Evolutionary conservation across 2,888 invertebrate species (phyloP).

Genomic region (Odontocerum albicorne): DNA sequence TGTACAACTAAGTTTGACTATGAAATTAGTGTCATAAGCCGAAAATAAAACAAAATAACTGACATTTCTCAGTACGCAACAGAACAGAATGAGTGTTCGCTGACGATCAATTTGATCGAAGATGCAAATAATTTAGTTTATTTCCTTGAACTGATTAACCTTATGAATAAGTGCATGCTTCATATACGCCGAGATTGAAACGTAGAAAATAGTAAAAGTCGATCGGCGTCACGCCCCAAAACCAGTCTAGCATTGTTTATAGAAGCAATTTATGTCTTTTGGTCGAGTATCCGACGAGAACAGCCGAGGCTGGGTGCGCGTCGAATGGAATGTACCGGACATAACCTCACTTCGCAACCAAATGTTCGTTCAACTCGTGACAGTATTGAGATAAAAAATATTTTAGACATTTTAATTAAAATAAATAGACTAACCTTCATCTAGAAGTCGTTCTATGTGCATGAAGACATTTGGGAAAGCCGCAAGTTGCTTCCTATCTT

Average conservation of each 20-base stretch:
- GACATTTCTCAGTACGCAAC: neutral
- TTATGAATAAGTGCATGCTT: constrained; percentile 2
- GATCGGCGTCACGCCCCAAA: constrained; percentile 25
- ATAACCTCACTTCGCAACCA: constrained; percentile 24
- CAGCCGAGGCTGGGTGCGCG: constrained; percentile 10
- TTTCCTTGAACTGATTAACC: neutral
- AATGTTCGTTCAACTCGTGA: constrained; percentile 12
- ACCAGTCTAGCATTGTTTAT: constrained; percentile 24
- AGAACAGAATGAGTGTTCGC: neutral
- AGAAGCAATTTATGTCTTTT: constrained; percentile 18
- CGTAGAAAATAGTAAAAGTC: constrained; percentile 10
- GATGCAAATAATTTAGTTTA: neutral
- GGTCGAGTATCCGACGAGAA: constrained; percentile 10
- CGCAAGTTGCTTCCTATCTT: constrained; percentile 99
- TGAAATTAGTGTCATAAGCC: too few relatives aligned
- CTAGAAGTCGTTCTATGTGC: constrained; percentile 97
- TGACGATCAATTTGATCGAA: neutral
- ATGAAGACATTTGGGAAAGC: constrained; percentile 99
- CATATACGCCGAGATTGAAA: constrained; percentile 11
- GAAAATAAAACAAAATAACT: neutral
- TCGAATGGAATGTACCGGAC: constrained; percentile 21
- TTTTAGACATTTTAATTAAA: neutral
- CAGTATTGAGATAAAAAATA: constrained; percentile 10
- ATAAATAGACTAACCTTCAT: constrained; percentile 84
- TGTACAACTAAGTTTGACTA: too few relatives aligned